Base-by-base conservation (phyloP, 2,797 vertebrate species). In the Gymnodraco acuticeps region DNA sequence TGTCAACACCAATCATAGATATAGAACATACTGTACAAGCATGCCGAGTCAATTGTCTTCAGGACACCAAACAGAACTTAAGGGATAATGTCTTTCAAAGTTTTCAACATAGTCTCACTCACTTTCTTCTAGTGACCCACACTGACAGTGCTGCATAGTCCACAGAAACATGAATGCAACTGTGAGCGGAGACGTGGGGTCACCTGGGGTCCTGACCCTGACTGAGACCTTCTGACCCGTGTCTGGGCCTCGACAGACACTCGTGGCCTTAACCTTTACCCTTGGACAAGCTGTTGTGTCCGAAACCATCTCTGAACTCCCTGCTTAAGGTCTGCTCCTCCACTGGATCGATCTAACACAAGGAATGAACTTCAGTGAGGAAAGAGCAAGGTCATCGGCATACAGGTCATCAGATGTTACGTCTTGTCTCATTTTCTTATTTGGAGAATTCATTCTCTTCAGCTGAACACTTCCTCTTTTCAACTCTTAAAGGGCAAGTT, bases 231-330 rank as follows among this genome's bases (percentile, higher is more conserved):
- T 42, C 41, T 88, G 94, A 93, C 90, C 90, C 90, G 73, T 71
- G 89, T 89, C 88, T 92, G 92, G 91, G 90, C 83, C 84, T 87
- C 85, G 48, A 84, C 85, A 93, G 88, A 92, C 84, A 94, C 81
- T 88, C 79, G 9, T 91, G 87, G 89, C 91, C 88, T 91, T 95
- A 92, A 95, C 93, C 94, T 95, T 95, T 96, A 92, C 77, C 93
- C 91, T 84, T 81, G 69, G 80, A 89, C 94, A 95, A 95, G 94
- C 93, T 95, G 93, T 94, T 94, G 70, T 70, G 62, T 89, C 85
- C 85, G 67, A 75, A 87, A 66, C 62, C 80, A 86, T 88, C 60
- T 70, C 85, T 56, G 19, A 80, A 70, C 72, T 88, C 82, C 74
- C 58, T 63, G 77, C 63, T 23, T 70, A 80, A 60, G 84, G 69